Evolutionary conservation across 2,888 invertebrate genomes (phyloP).

Genomic region (Macropis europaea): DNA sequence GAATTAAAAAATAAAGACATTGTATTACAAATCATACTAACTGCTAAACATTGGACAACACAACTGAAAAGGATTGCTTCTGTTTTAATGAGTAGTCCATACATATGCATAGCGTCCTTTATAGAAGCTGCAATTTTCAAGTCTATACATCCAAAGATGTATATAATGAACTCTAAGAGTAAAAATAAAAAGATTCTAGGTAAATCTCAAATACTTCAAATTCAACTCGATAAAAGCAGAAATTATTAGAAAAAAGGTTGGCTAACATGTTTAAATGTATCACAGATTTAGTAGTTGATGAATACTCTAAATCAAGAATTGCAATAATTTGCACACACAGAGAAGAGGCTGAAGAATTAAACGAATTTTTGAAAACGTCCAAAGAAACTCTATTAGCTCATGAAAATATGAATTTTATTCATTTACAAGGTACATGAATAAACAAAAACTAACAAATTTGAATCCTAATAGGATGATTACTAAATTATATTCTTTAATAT

Average conservation of each 20-base stretch:
- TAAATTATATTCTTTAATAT: slow-evolving; percentile 34
- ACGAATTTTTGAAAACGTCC: slow-evolving; percentile 73
- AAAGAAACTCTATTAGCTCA: slow-evolving; percentile 70
- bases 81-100: slow-evolving; percentile 82
- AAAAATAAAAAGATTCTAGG: slow-evolving; percentile 80
- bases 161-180: slow-evolving; percentile 77
- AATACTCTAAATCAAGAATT: slow-evolving; percentile 81
- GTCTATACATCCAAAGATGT: slow-evolving; percentile 80
- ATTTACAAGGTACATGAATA: slow-evolving; percentile 56
- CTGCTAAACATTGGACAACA: slow-evolving; percentile 85
- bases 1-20: slow-evolving; percentile 40
- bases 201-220: slow-evolving; percentile 41
- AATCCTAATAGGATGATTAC: background rate
- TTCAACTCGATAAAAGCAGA: background rate
- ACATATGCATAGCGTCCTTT: slow-evolving; percentile 86
- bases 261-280: slow-evolving; percentile 19
- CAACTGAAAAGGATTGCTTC: slow-evolving; percentile 82
- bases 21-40: slow-evolving; percentile 82
- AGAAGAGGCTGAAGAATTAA: slow-evolving; percentile 81
- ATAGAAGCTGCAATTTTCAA: slow-evolving; percentile 89
- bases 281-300: slow-evolving; percentile 80
- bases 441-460: background rate
- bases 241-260: background rate
- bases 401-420: slow-evolving; percentile 67
- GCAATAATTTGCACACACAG: slow-evolving; percentile 83